A percentile compares a stretch with the other conserved stretches of the same genome.
phyloP scores from a whole-genome alignment of 2,113 vertebrate genomes.

The Poecilia latipinna region DNA sequence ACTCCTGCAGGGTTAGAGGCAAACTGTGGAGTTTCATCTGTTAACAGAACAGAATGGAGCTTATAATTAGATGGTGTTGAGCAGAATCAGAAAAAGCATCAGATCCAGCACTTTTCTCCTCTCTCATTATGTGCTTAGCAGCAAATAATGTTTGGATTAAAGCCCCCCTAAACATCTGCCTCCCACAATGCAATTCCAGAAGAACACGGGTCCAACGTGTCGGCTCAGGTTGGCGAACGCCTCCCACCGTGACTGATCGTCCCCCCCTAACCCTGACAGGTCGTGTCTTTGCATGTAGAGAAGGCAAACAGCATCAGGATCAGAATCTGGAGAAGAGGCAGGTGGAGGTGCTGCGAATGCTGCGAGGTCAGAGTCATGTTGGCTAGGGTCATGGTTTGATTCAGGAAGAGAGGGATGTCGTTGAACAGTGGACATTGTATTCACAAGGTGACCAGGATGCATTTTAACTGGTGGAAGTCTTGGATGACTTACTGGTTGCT shows the following conservation, averaged over 20 bases:
- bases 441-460: conserved; percentile 11
- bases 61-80: conserved; percentile 35
- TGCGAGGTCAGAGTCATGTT: conserved; percentile 7
- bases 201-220: conserved; percentile 48
- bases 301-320: conserved; percentile 27
- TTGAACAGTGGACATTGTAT: neutral
- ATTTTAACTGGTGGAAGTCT: neutral
- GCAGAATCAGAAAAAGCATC: conserved; percentile 30
- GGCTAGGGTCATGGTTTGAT: neutral
- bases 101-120: conserved; percentile 36
- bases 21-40: conserved; percentile 40
- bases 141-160: conserved; percentile 58
- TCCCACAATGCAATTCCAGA: conserved; percentile 69
- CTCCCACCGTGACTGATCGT: conserved; percentile 52
- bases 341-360: conserved; percentile 11
- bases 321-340: conserved; percentile 11
- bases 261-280: conserved; percentile 37
- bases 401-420: neutral
- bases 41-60: conserved; percentile 18
- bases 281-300: conserved; percentile 62
- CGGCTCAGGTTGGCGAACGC: conserved; percentile 54
- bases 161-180: conserved; percentile 45
- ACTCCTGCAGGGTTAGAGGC: conserved; percentile 16
- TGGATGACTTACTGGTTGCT: neutral
- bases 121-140: conserved; percentile 55